Evolutionary conservation across 2,113 vertebrate species (phyloP), one percentile per base, ranked within the genome.

Genomic region (Pangasianodon hypophthalmus): DNA sequence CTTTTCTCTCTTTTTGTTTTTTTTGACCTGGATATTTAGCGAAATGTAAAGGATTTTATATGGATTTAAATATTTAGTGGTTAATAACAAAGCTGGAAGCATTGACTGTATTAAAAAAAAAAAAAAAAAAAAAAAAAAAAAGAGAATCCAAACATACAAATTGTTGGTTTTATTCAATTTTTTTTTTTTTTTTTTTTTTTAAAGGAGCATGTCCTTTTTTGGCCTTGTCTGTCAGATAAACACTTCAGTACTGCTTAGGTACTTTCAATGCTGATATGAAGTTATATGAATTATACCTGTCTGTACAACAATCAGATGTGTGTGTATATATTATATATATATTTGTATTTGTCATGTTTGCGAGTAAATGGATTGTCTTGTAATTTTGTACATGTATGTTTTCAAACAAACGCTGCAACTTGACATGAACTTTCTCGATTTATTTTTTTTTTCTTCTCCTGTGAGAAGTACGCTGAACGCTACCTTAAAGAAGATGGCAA

Each of bases 1-100:
- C 98, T 99, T 96, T 97, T 77, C 19, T 96, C 97, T 71, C 5
- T 2, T 46, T 60, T 60, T 83, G n/a, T 41, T 83, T 41, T 19
- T 29, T 52, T 86, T 60, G 0, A 37, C 26, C 1, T 24, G 95
- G 94, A 95, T 95, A 96, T 93, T 95, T 95, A 94, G 93, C 93
- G 91, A 94, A 89, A 91, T 93, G 92, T 96, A 96, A 96, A 94
- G 96, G 94, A 94, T 96, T 97, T 96, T 95, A 94, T 96, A 95
- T 94, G 92, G 92, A 92, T 95, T 93, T 92, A 90, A 93, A 93
- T 84, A 80, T 80, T 91, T 93, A 91, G 91, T 64, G 91, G 88
- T 90, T 79, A 87, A 92, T 88, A 87, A 87, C 85, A 90, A 93
- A 90, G 90, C 91, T 93, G 93, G 37, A 91, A 67, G 83, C 88